Base-by-base conservation (phyloP, 2,888 invertebrate genomes). In the Drosophila robusta region DNA sequence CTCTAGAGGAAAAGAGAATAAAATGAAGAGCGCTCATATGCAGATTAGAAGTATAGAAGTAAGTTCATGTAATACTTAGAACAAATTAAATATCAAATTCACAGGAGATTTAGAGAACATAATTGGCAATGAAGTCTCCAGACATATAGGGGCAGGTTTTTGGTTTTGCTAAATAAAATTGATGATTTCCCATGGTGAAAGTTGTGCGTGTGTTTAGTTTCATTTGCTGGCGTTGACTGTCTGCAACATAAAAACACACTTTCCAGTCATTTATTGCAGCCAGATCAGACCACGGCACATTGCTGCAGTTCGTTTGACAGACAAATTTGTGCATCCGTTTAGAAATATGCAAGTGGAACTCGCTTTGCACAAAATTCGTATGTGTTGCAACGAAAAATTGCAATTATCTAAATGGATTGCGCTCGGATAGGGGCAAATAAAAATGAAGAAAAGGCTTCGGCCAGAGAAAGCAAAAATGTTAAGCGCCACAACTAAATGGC, bases 351-450 rank as follows among this genome's bases (percentile, higher is more conserved):
- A 77, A 84, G 72, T 69, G 80, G 49, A 54, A 73, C 64, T 66
- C 57, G 78, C 69, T 78, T 78, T 76, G 68, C 70, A 14, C 5
- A 24, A 14, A 44, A 24, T 24, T 36, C 34, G 16, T 44, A 44
- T 34, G 22, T 34, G 54, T 24, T 34, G 24, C 68, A 49, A 44
- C 50, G 26, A 41, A 75, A 80, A 77, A 71, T 70, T 70, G 75
- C 85, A 89, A 89, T 86, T 89, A 86, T 87, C 70, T 81, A 79
- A 80, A 87, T 89, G 85, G 82, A 77, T 75, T 55, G 61, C 63
- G 57, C 57, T 68, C 34, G 41, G 34, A 39, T 12, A 57, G 49
- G 44, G 54, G 3, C 16, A 32, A 22, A 12, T 6, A 4, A 2
- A 6, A n/a, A 49, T 12, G n/a, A 24, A 26, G 11, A 22, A 34